Conservation (phyloP, 2,888 invertebrate genomes). For the Drosophila falleni region DNA sequence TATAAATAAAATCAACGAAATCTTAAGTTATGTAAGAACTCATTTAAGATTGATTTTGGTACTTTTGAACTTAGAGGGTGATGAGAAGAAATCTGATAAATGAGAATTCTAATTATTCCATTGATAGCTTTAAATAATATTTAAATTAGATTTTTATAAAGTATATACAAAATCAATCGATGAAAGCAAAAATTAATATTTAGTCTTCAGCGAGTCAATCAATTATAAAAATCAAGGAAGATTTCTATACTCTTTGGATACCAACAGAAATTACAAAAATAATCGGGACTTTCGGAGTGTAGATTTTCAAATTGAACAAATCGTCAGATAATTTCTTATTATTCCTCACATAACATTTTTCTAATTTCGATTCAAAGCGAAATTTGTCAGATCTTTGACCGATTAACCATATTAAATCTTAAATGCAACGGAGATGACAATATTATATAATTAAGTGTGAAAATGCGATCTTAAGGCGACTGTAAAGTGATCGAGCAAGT, state of each 20-base stretch:
- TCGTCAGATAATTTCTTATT: no score
- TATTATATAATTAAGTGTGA: slow-evolving; percentile 30
- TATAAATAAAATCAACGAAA: slow-evolving; percentile 14
- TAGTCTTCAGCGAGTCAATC: no score
- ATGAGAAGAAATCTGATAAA: neutral
- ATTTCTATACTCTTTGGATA: no score
- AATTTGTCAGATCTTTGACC: slow-evolving; percentile 3
- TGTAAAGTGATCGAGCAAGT: slow-evolving; percentile 38
- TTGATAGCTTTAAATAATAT: neutral
- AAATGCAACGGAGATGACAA: slow-evolving; percentile 13
- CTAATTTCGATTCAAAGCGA: neutral
- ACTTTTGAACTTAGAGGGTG: neutral
- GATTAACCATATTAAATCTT: neutral
- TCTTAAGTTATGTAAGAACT: neutral
- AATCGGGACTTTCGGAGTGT: neutral
- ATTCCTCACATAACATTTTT: neutral
- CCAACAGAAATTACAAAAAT: neutral
- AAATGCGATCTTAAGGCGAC: slow-evolving; percentile 28
- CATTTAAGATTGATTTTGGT: neutral
- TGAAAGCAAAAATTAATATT: no score
- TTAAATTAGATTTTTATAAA: neutral
- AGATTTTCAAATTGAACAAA: neutral
- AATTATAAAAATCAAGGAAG: no score
- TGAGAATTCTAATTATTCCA: neutral
- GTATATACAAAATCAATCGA: no score